Conservation (phyloP, 2,888 invertebrate genomes). For the Trichacis sp. region DNA sequence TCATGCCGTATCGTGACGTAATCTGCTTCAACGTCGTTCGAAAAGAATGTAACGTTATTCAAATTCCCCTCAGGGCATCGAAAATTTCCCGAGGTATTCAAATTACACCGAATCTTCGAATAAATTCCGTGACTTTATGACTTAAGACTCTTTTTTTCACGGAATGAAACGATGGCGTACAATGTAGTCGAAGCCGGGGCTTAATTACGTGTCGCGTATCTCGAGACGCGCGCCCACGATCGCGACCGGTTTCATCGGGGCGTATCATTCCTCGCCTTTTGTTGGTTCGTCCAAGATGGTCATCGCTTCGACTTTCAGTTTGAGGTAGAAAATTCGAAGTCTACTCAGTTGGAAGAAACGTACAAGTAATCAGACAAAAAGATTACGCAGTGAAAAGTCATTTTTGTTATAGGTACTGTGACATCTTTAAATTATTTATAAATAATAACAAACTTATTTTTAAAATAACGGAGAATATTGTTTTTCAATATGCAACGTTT, state of each 20-base stretch:
- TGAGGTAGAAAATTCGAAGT: too few relatives aligned
- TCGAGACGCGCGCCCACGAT: neutral
- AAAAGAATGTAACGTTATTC: neutral
- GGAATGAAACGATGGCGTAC: neutral
- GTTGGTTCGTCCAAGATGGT: constrained; percentile 4
- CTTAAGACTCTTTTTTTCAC: neutral
- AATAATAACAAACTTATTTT: too few relatives aligned
- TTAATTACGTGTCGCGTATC: neutral
- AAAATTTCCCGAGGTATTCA: neutral
- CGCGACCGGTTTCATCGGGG: constrained; percentile 10
- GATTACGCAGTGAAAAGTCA: too few relatives aligned
- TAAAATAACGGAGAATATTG: too few relatives aligned
- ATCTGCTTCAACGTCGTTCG: neutral
- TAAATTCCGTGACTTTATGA: neutral
- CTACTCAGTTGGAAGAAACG: too few relatives aligned
- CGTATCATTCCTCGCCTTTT: constrained; percentile 12
- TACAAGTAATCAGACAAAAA: too few relatives aligned
- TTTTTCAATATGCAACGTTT: too few relatives aligned
- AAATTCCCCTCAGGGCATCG: neutral
- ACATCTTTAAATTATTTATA: too few relatives aligned
- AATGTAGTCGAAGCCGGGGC: neutral
- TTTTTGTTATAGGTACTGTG: too few relatives aligned
- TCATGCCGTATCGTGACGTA: neutral
- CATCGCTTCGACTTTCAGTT: too few relatives aligned
- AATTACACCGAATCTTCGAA: neutral